phyloP scores from a whole-genome alignment of 1,140 invertebrate species.

The Drosophila serrata region DNA sequence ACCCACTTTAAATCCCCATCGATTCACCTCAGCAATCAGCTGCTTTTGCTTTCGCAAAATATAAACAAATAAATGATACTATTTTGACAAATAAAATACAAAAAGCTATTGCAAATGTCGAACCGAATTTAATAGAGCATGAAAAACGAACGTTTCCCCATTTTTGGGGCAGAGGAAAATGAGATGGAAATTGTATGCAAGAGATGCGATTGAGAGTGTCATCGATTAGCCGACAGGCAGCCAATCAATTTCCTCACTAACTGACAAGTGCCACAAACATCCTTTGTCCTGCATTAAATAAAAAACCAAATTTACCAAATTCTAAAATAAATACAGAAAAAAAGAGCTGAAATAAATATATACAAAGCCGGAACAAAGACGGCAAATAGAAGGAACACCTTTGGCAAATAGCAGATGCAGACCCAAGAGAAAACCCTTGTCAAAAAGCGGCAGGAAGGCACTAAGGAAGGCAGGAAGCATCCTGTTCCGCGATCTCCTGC shows the following conservation, averaged over 20 bases:
- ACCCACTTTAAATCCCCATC: conserved; percentile 10
- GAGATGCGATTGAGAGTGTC: conserved; percentile 58
- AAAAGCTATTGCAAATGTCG: conserved; percentile 30
- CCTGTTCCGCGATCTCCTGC: conserved; percentile 62
- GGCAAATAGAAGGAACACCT: conserved; percentile 38
- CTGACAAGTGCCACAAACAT: conserved; percentile 65
- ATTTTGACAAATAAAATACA: conserved; percentile 12
- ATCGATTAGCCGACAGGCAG: conserved; percentile 78
- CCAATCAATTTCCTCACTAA: conserved; percentile 66
- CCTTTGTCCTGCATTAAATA: conserved; percentile 24
- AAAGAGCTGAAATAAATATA: neutral
- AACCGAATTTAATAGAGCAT: conserved; percentile 75
- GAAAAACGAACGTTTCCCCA: conserved; percentile 42
- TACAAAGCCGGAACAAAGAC: conserved; percentile 18
- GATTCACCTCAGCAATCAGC: conserved; percentile 26
- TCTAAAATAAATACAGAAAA: neutral
- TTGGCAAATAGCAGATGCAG: conserved; percentile 60
- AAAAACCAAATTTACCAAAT: neutral
- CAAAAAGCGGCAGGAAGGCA: conserved; percentile 33
- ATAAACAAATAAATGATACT: neutral
- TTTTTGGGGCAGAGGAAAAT: neutral
- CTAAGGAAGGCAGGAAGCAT: conserved; percentile 41
- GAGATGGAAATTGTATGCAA: conserved; percentile 49
- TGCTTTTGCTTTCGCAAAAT: conserved; percentile 45
- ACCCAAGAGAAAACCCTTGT: conserved; percentile 55